Percentiles rank a stretch among this genome's conserved stretches.
These are phyloP conservation scores for Centropus unirufus DNA, from an alignment of 2,113 vertebrate genomes.

Conservation along the genomic window DNA sequence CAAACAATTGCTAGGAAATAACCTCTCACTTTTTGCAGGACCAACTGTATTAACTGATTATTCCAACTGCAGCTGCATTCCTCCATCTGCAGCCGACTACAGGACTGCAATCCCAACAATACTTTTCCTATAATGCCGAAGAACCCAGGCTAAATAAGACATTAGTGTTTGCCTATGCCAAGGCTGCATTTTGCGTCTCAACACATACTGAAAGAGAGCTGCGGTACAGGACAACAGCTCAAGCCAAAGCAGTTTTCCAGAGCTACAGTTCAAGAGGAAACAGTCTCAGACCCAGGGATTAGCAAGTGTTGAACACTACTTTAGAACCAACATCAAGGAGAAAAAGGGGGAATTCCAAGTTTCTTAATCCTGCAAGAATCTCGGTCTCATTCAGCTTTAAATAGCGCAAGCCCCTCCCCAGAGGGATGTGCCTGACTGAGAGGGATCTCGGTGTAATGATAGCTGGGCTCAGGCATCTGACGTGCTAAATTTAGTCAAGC, in stretches of 20 bases:
- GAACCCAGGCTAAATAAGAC: neutral
- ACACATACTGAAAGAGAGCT: fast-evolving
- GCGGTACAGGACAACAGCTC: neutral
- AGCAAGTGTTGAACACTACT: neutral
- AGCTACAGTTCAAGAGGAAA: neutral
- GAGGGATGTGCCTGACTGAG: conserved; percentile 52
- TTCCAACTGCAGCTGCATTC: neutral
- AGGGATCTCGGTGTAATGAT: conserved; percentile 42
- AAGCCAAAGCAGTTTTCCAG: neutral
- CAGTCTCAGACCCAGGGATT: neutral
- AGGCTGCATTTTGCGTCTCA: neutral
- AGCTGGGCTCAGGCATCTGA: conserved; percentile 53
- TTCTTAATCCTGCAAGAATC: conserved; percentile 27
- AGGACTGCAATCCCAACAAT: neutral
- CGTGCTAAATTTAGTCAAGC: conserved; percentile 64
- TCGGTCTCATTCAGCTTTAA: conserved; percentile 61
- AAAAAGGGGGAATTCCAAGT: neutral
- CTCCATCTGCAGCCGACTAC: neutral
- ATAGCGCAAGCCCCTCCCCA: conserved; percentile 27
- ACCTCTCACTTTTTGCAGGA: neutral
- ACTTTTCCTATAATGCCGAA: neutral
- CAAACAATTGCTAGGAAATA: neutral
- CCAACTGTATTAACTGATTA: neutral
- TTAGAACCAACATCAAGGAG: neutral
- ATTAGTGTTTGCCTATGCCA: neutral